Evolutionary conservation across 2,888 invertebrate genomes (phyloP).

Genomic region (Zaprionus bogoriensis): DNA sequence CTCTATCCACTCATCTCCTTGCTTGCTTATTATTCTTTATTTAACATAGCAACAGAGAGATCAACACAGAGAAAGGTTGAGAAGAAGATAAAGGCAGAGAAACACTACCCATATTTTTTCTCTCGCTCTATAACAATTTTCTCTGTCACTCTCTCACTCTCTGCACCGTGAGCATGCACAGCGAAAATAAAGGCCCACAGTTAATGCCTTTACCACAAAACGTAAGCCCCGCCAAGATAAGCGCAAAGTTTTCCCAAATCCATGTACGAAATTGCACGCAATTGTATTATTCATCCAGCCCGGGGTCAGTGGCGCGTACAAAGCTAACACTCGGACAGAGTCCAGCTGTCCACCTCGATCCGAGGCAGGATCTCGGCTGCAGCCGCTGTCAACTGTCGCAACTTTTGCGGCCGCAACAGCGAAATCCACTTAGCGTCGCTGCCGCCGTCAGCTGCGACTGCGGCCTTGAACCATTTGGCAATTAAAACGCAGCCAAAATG

Average conservation of each 20-base stretch:
- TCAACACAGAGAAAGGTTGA: too few relatives aligned
- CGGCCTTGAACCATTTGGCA: constrained; percentile 76
- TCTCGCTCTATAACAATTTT: neutral
- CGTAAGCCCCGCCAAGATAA: too few relatives aligned
- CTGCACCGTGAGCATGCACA: too few relatives aligned
- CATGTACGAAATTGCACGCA: neutral
- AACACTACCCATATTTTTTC: too few relatives aligned
- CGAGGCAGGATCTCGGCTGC: constrained; percentile 40
- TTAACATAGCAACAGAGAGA: too few relatives aligned
- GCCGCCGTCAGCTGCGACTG: constrained; percentile 28
- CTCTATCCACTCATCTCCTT: neutral
- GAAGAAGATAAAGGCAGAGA: too few relatives aligned
- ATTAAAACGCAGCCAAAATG: constrained; percentile 44
- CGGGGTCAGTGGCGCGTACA: constrained; percentile 15
- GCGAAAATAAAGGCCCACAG: too few relatives aligned
- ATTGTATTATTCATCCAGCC: neutral
- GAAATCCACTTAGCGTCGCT: constrained; percentile 60
- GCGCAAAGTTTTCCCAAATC: neutral
- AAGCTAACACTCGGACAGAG: neutral
- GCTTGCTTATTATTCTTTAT: too few relatives aligned
- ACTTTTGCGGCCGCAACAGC: constrained; percentile 54
- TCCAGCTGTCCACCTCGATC: constrained; percentile 6
- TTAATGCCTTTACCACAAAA: neutral
- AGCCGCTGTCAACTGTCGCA: constrained; percentile 36
- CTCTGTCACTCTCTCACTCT: neutral